These are phyloP conservation scores for Fulica atra DNA, from an alignment of 2,113 vertebrate species.

Conservation along the genomic window DNA sequence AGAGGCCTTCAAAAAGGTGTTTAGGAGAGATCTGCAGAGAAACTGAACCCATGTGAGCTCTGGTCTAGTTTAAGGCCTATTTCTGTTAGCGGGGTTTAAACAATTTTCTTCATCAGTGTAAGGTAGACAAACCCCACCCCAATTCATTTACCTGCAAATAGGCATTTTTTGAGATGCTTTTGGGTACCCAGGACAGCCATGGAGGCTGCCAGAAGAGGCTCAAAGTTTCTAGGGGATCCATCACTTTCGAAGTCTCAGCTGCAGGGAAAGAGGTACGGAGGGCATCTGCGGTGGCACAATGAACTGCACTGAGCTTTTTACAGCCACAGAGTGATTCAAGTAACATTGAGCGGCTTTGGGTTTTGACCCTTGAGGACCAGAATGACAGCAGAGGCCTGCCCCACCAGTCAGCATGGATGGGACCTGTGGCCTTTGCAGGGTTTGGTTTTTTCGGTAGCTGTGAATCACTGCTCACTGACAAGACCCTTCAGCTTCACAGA, in stretches of 20 bases:
- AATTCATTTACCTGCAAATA: neutral
- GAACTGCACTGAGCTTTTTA: neutral
- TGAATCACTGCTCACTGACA: neutral
- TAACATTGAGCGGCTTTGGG: neutral
- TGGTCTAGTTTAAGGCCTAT: neutral
- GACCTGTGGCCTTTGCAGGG: neutral
- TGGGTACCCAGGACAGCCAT: neutral
- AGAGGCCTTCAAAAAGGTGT: neutral
- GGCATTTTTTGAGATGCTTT: neutral
- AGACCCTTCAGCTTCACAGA: neutral
- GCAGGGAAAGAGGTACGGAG: fast-evolving
- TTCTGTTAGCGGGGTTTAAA: neutral
- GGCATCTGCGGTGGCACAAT: neutral
- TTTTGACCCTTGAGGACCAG: neutral
- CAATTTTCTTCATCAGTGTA: neutral
- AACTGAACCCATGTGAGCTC: neutral
- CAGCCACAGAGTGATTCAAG: neutral
- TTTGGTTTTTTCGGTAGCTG: neutral
- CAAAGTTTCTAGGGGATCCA: neutral
- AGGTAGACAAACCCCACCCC: neutral
- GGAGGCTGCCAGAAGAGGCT: neutral
- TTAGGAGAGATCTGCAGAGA: neutral
- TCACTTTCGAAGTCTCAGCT: neutral
- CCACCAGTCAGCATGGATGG: neutral
- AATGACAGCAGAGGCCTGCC: neutral